Conservation (phyloP, 2,113 vertebrate species). For the Nerophis lumbriciformis region DNA sequence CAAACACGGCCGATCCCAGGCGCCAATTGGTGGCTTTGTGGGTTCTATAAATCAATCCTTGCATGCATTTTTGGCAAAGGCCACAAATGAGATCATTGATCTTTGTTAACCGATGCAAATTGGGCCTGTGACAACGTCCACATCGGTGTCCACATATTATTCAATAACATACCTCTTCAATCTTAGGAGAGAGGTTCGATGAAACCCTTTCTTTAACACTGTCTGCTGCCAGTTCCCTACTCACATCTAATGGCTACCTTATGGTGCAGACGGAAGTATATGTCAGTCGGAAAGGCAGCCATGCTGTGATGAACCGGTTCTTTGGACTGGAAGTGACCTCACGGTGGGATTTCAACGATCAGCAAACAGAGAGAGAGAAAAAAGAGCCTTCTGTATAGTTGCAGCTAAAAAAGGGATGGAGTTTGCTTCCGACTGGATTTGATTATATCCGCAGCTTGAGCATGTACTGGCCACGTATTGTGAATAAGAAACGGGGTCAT, state of each 20-base stretch:
- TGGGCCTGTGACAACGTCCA: conserved; percentile 10
- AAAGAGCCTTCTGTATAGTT: conserved; percentile 32
- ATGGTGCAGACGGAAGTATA: conserved; percentile 53
- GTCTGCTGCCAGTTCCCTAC: conserved; percentile 39
- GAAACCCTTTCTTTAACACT: conserved; percentile 43
- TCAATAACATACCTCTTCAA: conserved; percentile 27
- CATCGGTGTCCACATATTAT: conserved; percentile 15
- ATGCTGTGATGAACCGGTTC: conserved; percentile 42
- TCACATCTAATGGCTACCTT: conserved; percentile 63
- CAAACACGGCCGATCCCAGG: not conserved
- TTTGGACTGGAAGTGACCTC: conserved; percentile 51
- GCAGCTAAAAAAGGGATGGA: conserved; percentile 20
- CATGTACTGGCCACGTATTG: not conserved
- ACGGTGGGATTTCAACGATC: conserved; percentile 46
- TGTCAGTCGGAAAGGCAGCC: conserved; percentile 51
- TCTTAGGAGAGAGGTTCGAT: conserved; percentile 37
- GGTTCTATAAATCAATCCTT: not conserved
- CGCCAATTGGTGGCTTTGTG: not conserved
- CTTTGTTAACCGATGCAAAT: not conserved
- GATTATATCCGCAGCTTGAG: conserved; percentile 17
- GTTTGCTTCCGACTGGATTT: conserved; percentile 30
- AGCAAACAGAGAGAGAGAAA: conserved; percentile 24
- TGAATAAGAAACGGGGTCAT: conserved; percentile 19
- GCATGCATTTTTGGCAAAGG: not conserved
- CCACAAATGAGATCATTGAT: not conserved